phyloP scores from a whole-genome alignment of 1,140 invertebrate genomes.

The Apis laboriosa region DNA sequence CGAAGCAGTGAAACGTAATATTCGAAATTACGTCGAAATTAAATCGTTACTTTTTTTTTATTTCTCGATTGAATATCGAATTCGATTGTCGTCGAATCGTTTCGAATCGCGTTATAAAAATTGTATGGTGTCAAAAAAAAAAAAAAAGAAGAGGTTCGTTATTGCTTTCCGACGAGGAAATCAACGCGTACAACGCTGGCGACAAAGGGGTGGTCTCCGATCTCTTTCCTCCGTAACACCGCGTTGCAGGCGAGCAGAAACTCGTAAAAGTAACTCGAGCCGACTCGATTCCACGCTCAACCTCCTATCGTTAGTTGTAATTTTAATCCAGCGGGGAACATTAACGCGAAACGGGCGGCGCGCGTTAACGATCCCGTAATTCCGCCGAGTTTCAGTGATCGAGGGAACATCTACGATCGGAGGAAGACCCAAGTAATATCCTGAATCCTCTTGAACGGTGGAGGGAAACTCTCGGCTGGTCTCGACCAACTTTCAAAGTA shows the following conservation, averaged over 20 bases:
- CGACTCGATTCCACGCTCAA: background rate
- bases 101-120: no score
- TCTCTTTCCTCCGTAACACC: no score
- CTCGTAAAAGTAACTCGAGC: background rate
- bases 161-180: no score
- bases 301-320: constrained; percentile 13
- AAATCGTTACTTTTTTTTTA: no score
- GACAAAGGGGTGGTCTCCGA: no score
- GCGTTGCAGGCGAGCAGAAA: background rate
- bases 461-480: constrained; percentile 34
- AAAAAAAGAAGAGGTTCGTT: no score
- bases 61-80: no score
- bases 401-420: constrained; percentile 1
- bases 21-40: no score
- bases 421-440: background rate
- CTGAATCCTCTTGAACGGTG: background rate
- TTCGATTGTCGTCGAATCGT: no score
- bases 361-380: constrained; percentile 32
- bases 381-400: constrained; percentile 32
- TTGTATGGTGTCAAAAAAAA: no score
- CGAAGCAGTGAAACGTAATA: no score
- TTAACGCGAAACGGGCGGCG: constrained; percentile 18
- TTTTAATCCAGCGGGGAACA: constrained; percentile 27
- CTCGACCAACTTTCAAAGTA: constrained; percentile 52
- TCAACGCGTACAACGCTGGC: no score